A percentile compares a stretch with the other conserved stretches of the same genome.
These are phyloP conservation scores for Echinops telfairi DNA, from an alignment of 2,113 vertebrate genomes.

Conservation along the genomic window DNA sequence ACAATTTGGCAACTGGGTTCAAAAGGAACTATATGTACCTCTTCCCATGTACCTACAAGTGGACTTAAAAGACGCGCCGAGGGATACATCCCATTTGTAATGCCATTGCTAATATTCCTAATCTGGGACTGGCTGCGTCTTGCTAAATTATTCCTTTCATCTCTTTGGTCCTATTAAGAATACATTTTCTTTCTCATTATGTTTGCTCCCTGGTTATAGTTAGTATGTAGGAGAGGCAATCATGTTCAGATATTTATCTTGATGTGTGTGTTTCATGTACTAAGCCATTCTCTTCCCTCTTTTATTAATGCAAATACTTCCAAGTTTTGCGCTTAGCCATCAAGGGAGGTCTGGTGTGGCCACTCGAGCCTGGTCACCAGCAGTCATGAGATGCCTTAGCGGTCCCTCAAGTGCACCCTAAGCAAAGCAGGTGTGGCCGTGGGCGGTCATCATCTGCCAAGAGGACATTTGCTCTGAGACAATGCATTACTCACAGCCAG, in stretches of 20 bases:
- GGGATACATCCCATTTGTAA: not conserved
- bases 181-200: not conserved
- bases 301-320: slow-evolving; percentile 6
- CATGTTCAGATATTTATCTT: slow-evolving; percentile 24
- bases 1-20: no score
- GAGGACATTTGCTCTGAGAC: no score
- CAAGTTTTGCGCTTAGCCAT: not conserved
- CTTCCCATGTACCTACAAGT: not conserved
- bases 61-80: not conserved
- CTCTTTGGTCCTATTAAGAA: slow-evolving; percentile 33
- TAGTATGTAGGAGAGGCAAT: not conserved
- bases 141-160: slow-evolving; percentile 49
- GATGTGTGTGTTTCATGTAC: not conserved
- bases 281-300: slow-evolving; percentile 16
- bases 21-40: no score
- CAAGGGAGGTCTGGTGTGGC: not conserved
- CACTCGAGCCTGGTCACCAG: not conserved
- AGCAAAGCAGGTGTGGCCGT: no score
- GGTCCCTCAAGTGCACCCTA: no score
- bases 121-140: not conserved
- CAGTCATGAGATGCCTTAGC: not conserved
- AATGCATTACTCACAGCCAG: no score
- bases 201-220: slow-evolving; percentile 13
- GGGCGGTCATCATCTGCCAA: no score
- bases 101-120: no score